Conservation (phyloP, 2,797 vertebrate species). For the Tapera naevia region DNA sequence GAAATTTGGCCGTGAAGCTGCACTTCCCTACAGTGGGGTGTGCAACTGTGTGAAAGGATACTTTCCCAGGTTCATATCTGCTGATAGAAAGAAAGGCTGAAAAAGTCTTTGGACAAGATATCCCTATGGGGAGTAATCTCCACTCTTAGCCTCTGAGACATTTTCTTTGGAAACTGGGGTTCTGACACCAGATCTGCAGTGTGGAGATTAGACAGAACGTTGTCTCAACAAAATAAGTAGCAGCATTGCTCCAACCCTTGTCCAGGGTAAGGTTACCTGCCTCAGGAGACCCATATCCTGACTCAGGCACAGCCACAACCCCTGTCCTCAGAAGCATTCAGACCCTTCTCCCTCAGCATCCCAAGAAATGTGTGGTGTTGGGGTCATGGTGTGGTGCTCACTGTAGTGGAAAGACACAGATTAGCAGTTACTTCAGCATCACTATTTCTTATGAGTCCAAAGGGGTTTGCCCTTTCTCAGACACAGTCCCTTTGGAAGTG, state of each 20-base stretch:
- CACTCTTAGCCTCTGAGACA: background rate
- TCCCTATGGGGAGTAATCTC: background rate
- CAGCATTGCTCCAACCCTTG: background rate
- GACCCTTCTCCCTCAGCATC: background rate
- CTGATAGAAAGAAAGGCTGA: background rate
- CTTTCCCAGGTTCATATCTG: accelerated
- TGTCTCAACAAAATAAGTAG: background rate
- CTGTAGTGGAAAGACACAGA: slow-evolving; percentile 25
- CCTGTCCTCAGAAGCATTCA: background rate
- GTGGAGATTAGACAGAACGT: background rate
- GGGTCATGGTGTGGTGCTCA: background rate
- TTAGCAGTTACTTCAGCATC: background rate
- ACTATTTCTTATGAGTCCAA: background rate
- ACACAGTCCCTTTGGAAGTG: background rate
- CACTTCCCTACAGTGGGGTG: background rate
- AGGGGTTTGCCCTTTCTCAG: background rate
- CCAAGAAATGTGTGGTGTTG: background rate
- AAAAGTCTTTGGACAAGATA: background rate
- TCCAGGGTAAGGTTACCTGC: background rate
- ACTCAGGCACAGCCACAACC: background rate
- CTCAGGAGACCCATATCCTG: too few relatives aligned
- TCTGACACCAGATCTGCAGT: background rate
- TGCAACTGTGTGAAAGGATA: background rate
- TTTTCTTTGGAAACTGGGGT: background rate
- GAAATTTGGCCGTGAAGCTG: background rate